Evolutionary conservation across 2,888 invertebrate species (phyloP), one percentile per base, ranked within the genome.

Genomic region (Ferdinandea cuprea): DNA sequence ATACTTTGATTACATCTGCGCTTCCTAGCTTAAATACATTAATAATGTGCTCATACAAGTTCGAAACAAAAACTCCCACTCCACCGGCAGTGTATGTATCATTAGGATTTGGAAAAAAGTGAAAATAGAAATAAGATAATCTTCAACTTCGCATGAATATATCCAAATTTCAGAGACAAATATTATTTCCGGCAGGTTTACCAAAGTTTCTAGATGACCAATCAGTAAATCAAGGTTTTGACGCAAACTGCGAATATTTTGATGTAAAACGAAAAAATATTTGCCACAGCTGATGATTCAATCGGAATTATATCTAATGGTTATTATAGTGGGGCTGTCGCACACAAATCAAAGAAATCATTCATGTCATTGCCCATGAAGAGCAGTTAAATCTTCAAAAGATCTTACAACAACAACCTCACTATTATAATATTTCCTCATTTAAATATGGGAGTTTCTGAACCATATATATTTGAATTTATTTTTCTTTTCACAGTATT

Each of bases 1-100:
- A 32, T 3, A 63, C 48, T 48, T 63, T 35, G 48, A 63, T 63
- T 19, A 65, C 48, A 65, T 65, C 48, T 15, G 50, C 40, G 50
- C 50, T 61, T 19, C 5, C 19, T 9, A 48, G n/a, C 13, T 46
- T 61, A 61, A 61, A 32, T 32, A 46, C 44, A 6, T 46, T 46
- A 46, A 32, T 32, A 32, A 25, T 32, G 44, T 13, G 13, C 13
- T 42, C 40, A 40, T 58, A 42, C 58, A 58, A 40, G 13, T 42
- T 30, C 8, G 17, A 15, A 11, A 59, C 44, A 44, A 61, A 46
- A 61, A 61, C 44, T 46, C 44, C 46, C n/a, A 61, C 59, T 32
- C 44, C 32, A 46, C 59, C 46, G n/a, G 59, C 59, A 46, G 42
- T n/a, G 17, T 59, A 58, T 7, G 3, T 58, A 13, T 58, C 40